A percentile compares a stretch with the other conserved stretches of the same genome.
Evolutionary conservation across 2,888 invertebrate species (phyloP).

Genomic region (Loripinus fragilis): DNA sequence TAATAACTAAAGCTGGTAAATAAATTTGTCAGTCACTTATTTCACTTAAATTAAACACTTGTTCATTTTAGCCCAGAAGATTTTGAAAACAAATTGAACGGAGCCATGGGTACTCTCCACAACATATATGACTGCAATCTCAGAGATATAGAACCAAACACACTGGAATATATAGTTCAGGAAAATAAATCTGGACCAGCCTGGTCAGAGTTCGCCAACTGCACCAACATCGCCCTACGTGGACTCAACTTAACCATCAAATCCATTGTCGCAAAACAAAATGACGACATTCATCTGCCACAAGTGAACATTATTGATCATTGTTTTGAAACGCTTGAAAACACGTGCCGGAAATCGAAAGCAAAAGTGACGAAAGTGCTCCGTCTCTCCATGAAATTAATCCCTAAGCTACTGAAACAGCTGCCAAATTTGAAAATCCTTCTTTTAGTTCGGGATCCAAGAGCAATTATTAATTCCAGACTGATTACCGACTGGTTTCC

Average conservation of each 20-base stretch:
- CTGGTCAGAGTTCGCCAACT: not conserved
- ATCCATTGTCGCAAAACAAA: not conserved
- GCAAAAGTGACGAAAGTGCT: slow-evolving; percentile 12
- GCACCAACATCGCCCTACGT: not conserved
- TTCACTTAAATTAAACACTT: too few relatives aligned
- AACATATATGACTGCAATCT: not conserved
- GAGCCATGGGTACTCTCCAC: not conserved
- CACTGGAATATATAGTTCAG: not conserved
- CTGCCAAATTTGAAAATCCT: not conserved
- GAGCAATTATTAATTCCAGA: slow-evolving; percentile 2
- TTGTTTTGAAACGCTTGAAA: not conserved
- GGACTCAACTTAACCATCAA: not conserved
- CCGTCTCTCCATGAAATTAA: not conserved
- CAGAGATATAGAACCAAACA: not conserved
- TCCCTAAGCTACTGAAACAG: not conserved
- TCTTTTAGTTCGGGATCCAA: not conserved
- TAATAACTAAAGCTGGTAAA: too few relatives aligned
- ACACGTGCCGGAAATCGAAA: not conserved
- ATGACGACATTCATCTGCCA: not conserved
- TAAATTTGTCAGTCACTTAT: too few relatives aligned
- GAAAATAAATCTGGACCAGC: not conserved
- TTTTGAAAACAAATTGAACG: not conserved
- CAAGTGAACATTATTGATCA: not conserved
- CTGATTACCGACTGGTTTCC: slow-evolving; percentile 11
- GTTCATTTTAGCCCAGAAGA: not conserved